Percentiles rank a stretch among this genome's conserved stretches.
These are phyloP conservation scores for Phalacrocorax brasilianus DNA, from an alignment of 2,113 vertebrate genomes.

Conservation along the genomic window DNA sequence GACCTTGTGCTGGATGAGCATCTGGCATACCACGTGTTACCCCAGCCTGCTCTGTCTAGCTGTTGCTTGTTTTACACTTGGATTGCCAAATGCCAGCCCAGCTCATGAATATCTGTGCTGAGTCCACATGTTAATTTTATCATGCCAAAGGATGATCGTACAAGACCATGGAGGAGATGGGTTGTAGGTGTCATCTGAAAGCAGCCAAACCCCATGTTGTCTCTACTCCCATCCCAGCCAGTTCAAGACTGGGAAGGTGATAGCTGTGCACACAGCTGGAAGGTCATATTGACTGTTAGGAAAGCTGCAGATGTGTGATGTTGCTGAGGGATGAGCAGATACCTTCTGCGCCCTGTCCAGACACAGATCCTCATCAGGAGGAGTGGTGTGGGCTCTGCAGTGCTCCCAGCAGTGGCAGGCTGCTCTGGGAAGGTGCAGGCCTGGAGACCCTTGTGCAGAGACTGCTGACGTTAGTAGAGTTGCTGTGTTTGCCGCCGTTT, in stretches of 20 bases:
- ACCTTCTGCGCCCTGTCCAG: background rate
- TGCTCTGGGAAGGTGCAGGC: background rate
- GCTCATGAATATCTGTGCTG: background rate
- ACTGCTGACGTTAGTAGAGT: rapidly evolving
- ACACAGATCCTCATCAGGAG: background rate
- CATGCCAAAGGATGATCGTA: background rate
- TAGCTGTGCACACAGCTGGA: background rate
- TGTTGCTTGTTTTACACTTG: background rate
- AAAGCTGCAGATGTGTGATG: background rate
- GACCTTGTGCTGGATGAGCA: background rate
- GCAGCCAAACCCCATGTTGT: background rate
- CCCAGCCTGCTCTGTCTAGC: background rate
- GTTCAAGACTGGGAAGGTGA: background rate
- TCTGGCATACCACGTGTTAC: rapidly evolving
- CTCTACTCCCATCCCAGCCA: background rate
- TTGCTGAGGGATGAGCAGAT: background rate
- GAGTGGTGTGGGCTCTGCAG: background rate
- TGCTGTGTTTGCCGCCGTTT: background rate
- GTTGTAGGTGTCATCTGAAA: background rate
- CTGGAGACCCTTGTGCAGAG: background rate
- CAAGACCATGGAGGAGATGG: background rate
- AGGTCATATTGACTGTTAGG: background rate
- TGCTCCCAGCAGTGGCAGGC: background rate
- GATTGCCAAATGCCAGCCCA: background rate
- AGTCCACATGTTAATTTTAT: background rate